These are phyloP conservation scores for Proteles cristata DNA, from an alignment of 2,113 vertebrate genomes.

Conservation along the genomic window DNA sequence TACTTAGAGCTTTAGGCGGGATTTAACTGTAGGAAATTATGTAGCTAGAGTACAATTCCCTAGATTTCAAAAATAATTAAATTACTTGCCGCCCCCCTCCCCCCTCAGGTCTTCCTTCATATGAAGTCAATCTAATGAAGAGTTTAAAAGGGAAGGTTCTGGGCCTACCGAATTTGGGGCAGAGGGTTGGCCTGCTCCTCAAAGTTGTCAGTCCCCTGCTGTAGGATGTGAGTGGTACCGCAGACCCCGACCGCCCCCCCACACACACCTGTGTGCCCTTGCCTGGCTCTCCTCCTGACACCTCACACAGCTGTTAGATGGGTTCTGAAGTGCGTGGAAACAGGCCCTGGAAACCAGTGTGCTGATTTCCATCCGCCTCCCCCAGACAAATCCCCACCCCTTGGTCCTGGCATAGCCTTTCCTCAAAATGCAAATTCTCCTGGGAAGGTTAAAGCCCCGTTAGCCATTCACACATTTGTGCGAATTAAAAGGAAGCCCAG, in stretches of 20 bases:
- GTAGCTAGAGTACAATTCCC: not conserved
- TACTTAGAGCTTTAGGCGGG: not conserved
- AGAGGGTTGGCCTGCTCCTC: not conserved
- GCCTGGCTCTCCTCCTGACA: not conserved
- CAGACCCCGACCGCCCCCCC: too few relatives aligned
- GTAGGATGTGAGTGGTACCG: too few relatives aligned
- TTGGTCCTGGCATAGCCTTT: not conserved
- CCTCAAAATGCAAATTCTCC: not conserved
- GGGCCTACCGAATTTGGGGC: not conserved
- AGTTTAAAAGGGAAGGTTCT: not conserved
- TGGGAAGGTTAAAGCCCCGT: not conserved
- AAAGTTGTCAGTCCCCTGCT: not conserved
- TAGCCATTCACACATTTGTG: not conserved
- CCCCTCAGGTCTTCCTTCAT: not conserved
- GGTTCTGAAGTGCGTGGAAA: not conserved
- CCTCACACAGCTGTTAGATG: not conserved
- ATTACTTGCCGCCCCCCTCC: not conserved
- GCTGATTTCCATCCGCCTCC: not conserved
- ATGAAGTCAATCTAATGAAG: not conserved
- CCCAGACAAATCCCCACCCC: not conserved
- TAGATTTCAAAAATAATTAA: not conserved
- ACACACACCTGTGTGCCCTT: not conserved
- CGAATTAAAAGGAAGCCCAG: not conserved
- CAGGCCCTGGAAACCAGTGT: not conserved
- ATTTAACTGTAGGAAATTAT: conserved; percentile 32